Percentiles rank a stretch among this genome's conserved stretches.
phyloP scores from a whole-genome alignment of 2,113 vertebrate species.

The Macrotus californicus region DNA sequence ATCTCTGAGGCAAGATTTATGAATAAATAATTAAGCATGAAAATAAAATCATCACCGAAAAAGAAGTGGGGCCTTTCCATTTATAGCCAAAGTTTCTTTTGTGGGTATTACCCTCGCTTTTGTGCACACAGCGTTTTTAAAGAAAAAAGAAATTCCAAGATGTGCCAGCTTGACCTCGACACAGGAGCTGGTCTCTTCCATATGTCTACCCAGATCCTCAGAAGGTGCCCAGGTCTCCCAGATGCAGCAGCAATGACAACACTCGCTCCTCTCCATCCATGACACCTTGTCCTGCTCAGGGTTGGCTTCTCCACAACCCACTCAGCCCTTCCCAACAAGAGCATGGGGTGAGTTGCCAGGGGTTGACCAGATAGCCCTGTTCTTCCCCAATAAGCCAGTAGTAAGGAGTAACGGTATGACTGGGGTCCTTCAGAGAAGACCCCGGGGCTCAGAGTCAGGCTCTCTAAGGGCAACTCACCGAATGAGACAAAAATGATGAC shows the following conservation, averaged over 20 bases:
- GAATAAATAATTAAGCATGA: constrained; percentile 63
- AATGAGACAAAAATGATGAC: neutral
- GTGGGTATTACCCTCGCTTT: neutral
- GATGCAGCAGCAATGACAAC: neutral
- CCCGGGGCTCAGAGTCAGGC: rapidly evolving
- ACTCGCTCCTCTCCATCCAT: neutral
- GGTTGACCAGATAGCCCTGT: neutral
- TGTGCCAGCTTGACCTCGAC: neutral
- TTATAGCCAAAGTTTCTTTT: neutral
- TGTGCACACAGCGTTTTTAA: neutral
- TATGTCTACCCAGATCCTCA: neutral
- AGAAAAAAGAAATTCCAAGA: neutral
- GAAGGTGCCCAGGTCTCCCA: rapidly evolving
- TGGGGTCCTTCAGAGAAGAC: neutral
- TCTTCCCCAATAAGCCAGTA: neutral
- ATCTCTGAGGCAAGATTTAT: constrained; percentile 53
- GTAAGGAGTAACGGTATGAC: rapidly evolving
- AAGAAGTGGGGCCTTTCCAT: neutral
- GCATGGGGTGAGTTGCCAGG: no score
- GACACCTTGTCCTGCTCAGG: no score
- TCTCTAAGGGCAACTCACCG: neutral
- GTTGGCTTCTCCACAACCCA: neutral
- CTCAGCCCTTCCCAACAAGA: neutral
- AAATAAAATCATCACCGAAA: constrained; percentile 46
- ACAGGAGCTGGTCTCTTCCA: neutral